phyloP scores from a whole-genome alignment of 2,797 vertebrate species.

The Nasua narica region DNA sequence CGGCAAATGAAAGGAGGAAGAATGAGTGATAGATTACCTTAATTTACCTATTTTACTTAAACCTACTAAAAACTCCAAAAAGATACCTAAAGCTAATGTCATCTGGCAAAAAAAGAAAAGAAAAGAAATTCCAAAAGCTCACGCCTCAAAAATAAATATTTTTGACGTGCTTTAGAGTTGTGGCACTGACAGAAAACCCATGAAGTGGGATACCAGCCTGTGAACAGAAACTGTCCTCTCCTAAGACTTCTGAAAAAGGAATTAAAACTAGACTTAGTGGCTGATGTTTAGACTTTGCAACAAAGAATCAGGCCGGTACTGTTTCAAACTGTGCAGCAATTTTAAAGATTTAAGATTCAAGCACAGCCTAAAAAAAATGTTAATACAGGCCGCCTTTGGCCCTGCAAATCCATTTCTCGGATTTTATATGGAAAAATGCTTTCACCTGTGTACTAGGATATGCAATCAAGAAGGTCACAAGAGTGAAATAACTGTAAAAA shows the following conservation, averaged over 20 bases:
- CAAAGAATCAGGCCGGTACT: not conserved
- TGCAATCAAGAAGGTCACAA: not conserved
- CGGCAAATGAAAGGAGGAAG: not conserved
- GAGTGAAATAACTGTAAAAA: constrained; percentile 7
- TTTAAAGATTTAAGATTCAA: constrained; percentile 29
- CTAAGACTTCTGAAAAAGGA: not conserved
- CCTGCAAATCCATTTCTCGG: not conserved
- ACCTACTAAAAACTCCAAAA: not conserved
- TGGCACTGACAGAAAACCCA: not conserved
- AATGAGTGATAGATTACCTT: not conserved
- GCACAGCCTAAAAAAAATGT: not conserved
- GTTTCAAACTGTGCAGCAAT: not conserved
- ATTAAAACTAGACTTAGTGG: not conserved
- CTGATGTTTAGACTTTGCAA: not conserved
- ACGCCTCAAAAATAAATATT: not conserved
- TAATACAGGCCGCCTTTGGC: not conserved
- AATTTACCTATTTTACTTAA: not conserved
- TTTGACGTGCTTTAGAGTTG: not conserved
- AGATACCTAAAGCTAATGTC: not conserved
- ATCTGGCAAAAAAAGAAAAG: not conserved
- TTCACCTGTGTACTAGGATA: not conserved
- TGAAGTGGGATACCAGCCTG: not conserved
- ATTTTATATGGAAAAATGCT: constrained; percentile 12
- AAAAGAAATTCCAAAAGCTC: not conserved
- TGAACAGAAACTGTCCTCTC: not conserved